Evolutionary conservation across 2,113 vertebrate species (phyloP).

Genomic region (Notechis scutatus): DNA sequence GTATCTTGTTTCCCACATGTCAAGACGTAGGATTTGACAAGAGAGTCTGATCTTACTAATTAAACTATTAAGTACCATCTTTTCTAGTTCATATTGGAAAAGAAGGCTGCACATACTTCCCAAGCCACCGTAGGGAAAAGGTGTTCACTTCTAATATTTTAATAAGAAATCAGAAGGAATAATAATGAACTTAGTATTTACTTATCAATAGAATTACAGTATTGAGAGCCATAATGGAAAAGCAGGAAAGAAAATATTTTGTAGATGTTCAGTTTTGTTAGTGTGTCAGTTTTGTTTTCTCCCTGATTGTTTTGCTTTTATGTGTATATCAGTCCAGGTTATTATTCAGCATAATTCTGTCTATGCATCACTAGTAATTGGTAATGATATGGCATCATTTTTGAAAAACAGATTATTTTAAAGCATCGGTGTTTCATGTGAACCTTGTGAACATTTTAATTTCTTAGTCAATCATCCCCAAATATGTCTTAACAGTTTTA

Average conservation of each 20-base stretch:
- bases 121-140: background rate
- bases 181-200: background rate
- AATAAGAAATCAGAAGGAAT: background rate
- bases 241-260: background rate
- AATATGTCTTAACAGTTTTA: background rate
- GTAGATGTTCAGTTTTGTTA: background rate
- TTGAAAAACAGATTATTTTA: background rate
- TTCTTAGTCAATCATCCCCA: background rate
- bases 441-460: background rate
- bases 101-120: background rate
- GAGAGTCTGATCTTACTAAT: background rate
- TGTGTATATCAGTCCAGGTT: background rate
- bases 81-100: background rate
- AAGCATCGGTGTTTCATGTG: background rate
- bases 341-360: conserved; percentile 11
- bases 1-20: background rate
- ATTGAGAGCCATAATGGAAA: background rate
- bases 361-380: conserved; percentile 26
- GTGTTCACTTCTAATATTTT: background rate
- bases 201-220: background rate
- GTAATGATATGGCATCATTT: background rate
- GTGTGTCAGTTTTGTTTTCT: background rate
- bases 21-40: background rate
- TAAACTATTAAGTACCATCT: background rate
- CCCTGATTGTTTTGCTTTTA: background rate